Evolutionary conservation across 2,113 vertebrate genomes (phyloP).

Genomic region (Boulengeromyrus knoepffleri): DNA sequence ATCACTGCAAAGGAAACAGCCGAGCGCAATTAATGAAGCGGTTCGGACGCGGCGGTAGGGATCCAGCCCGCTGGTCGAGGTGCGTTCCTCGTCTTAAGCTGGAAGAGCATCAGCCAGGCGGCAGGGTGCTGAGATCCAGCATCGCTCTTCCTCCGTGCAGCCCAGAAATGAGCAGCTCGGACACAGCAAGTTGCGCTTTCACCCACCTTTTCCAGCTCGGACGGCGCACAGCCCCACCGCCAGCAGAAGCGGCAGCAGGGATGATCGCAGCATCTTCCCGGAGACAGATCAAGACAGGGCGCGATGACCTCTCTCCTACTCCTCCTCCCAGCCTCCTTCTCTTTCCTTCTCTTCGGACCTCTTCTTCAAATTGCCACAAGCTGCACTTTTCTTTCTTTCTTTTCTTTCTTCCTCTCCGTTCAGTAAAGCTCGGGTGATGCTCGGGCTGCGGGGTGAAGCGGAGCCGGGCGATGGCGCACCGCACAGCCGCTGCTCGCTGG

Average conservation of each 20-base stretch:
- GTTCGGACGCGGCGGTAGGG: background rate
- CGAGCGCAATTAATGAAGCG: background rate
- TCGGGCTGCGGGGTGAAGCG: background rate
- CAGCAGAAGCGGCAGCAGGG: conserved; percentile 45
- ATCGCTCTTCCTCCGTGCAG: background rate
- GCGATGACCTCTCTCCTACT: conserved; percentile 40
- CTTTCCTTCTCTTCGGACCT: conserved; percentile 16
- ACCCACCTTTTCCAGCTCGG: conserved; percentile 54
- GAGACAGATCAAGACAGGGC: conserved; percentile 15
- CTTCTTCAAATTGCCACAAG: conserved; percentile 11
- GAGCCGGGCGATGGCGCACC: background rate
- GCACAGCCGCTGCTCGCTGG: conserved; percentile 31
- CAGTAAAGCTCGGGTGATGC: conserved; percentile 22
- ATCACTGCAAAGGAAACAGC: background rate
- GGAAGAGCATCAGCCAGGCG: background rate
- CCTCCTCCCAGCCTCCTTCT: conserved; percentile 17
- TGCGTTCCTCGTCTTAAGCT: background rate
- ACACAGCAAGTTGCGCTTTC: conserved; percentile 43
- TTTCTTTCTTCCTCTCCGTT: conserved; percentile 3
- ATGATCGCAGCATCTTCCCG: conserved; percentile 55
- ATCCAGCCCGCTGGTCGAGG: background rate
- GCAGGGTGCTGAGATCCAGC: background rate
- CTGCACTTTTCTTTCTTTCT: conserved; percentile 5
- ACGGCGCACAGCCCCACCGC: conserved; percentile 58
- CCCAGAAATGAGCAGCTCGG: conserved; percentile 4